These are phyloP conservation scores for Delphinus delphis DNA, from an alignment of 2,113 vertebrate species.

Conservation along the genomic window DNA sequence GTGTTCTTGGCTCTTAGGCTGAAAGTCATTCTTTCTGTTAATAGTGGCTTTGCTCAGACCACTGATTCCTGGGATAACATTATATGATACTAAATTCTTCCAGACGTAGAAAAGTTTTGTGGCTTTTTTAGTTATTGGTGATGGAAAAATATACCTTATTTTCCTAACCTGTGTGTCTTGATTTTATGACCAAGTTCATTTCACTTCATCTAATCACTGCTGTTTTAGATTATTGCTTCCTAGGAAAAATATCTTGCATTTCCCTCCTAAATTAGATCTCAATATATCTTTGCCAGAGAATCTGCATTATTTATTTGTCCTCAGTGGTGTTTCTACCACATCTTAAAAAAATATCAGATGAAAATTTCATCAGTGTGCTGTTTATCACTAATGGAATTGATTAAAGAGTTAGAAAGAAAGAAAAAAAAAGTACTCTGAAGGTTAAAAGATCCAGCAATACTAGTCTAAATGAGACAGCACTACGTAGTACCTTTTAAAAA, in stretches of 20 bases:
- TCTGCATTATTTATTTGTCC: constrained; percentile 36
- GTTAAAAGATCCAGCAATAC: not conserved
- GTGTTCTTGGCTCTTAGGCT: not conserved
- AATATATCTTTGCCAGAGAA: constrained; percentile 3
- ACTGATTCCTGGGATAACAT: not conserved
- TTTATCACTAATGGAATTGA: constrained; percentile 25
- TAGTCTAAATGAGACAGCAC: not conserved
- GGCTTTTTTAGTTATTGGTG: constrained; percentile 23
- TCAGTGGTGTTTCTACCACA: constrained; percentile 12
- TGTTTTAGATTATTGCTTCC: constrained; percentile 47
- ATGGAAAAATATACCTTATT: constrained; percentile 30
- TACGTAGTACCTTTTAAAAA: not conserved
- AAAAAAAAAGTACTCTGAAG: not conserved
- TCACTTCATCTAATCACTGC: constrained; percentile 26
- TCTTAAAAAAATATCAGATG: not conserved
- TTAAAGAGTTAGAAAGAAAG: not conserved
- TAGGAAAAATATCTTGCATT: constrained; percentile 31
- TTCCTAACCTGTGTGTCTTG: constrained; percentile 16
- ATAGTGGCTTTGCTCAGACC: not conserved
- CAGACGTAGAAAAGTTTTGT: not conserved
- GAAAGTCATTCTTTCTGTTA: not conserved
- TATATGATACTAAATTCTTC: constrained; percentile 4
- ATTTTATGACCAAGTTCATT: constrained; percentile 56
- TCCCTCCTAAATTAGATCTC: constrained; percentile 7
- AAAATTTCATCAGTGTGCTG: constrained; percentile 41